Conservation (phyloP, 1,140 invertebrate genomes). For the Drosophila ercepeae region DNA sequence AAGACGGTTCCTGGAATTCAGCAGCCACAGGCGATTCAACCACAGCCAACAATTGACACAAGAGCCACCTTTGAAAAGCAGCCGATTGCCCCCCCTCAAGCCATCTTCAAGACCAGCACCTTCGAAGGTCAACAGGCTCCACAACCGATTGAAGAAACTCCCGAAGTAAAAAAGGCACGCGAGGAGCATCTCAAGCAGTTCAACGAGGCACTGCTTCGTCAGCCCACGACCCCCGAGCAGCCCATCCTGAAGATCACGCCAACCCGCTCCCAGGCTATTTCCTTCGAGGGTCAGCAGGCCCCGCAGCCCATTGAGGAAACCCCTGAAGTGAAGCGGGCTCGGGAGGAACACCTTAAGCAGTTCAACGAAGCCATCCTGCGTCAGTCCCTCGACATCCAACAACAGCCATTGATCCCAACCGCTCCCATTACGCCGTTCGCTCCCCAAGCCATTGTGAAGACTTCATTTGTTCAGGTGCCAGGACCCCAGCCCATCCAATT, state of each 20-base stretch:
- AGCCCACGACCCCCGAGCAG: conserved; percentile 4
- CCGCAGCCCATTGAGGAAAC: conserved; percentile 41
- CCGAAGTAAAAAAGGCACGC: conserved; percentile 39
- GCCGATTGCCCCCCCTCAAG: neutral
- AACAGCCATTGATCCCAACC: conserved; percentile 19
- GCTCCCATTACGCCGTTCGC: conserved; percentile 7
- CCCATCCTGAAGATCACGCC: conserved; percentile 31
- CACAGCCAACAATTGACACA: conserved; percentile 4
- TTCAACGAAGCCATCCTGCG: conserved; percentile 55
- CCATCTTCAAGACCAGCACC: neutral
- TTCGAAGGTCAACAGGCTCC: conserved; percentile 25
- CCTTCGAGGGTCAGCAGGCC: conserved; percentile 1
- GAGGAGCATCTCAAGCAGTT: conserved; percentile 64
- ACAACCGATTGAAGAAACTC: conserved; percentile 39
- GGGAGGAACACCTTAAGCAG: conserved; percentile 68
- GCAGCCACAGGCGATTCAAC: conserved; percentile 13
- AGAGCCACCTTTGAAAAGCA: conserved; percentile 4
- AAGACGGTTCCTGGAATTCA: conserved; percentile 12
- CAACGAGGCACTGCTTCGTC: conserved; percentile 52
- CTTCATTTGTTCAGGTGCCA: neutral
- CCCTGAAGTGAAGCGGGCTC: conserved; percentile 62
- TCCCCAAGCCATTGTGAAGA: conserved; percentile 35
- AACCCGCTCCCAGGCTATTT: conserved; percentile 7
- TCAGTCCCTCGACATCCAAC: conserved; percentile 26
- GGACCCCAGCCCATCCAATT: conserved; percentile 24